Conservation (phyloP, 2,888 invertebrate genomes). For the Xestia sexstrigata region DNA sequence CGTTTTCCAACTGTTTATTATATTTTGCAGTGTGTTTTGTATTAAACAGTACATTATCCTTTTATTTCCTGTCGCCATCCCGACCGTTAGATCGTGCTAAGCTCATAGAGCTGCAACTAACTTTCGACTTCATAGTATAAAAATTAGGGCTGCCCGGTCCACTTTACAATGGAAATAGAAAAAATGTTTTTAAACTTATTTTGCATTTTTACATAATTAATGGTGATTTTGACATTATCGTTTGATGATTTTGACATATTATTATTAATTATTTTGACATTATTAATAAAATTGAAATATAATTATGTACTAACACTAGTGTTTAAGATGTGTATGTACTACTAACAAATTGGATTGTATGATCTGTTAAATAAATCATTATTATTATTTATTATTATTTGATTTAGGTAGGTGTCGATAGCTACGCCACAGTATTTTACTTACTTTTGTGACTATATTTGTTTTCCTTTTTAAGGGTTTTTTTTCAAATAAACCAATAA, state of each 20-base stretch:
- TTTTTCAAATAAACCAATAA: background rate
- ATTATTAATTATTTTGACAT: no score
- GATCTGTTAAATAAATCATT: no score
- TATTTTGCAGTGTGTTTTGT: constrained; percentile 53
- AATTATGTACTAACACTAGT: no score
- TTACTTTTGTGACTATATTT: background rate
- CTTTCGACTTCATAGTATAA: constrained; percentile 75
- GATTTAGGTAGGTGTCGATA: background rate
- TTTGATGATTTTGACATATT: no score
- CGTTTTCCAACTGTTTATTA: constrained; percentile 45
- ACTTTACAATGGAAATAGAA: background rate
- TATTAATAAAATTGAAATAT: no score
- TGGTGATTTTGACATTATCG: no score
- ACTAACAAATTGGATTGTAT: no score
- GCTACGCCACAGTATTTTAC: background rate
- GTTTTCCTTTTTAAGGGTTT: background rate
- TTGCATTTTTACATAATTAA: no score
- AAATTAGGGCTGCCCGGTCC: constrained; percentile 75
- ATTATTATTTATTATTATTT: no score
- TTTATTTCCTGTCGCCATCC: constrained; percentile 70
- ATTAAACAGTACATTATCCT: constrained; percentile 68
- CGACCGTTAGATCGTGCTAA: constrained; percentile 74
- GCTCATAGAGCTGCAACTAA: constrained; percentile 73
- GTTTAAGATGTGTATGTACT: no score
- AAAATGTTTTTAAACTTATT: background rate